Conservation (phyloP, 2,797 vertebrate genomes). For the Geotrypetes seraphini region DNA sequence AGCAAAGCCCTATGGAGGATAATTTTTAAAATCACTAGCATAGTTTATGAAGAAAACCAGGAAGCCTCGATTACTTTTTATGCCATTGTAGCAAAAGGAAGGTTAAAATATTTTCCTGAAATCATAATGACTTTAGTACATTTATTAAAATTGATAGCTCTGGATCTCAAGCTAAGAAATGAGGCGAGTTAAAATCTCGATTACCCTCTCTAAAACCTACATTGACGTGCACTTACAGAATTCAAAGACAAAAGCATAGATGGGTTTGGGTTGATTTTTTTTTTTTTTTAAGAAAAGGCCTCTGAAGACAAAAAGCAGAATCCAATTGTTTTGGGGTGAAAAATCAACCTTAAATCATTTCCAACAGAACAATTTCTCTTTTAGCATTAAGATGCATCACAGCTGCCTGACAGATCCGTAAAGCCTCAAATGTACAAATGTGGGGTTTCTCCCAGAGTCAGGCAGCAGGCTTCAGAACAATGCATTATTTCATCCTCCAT, state of each 20-base stretch:
- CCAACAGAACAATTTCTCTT: slow-evolving; percentile 54
- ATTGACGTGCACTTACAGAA: slow-evolving; percentile 31
- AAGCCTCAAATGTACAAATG: slow-evolving; percentile 50
- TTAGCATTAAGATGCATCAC: slow-evolving; percentile 40
- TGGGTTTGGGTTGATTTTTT: too few species aligned
- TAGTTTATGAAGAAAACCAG: too few species aligned
- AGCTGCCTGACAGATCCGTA: slow-evolving; percentile 44
- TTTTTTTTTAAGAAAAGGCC: slow-evolving; percentile 59
- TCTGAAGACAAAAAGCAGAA: slow-evolving; percentile 61
- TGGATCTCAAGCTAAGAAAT: slow-evolving; percentile 16
- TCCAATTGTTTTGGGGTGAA: slow-evolving; percentile 59
- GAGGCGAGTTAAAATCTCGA: slow-evolving; percentile 30
- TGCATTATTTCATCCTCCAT: slow-evolving; percentile 45
- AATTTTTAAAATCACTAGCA: too few species aligned
- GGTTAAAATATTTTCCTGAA: slow-evolving; percentile 40
- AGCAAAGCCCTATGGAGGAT: too few species aligned
- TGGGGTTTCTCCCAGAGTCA: slow-evolving; percentile 46
- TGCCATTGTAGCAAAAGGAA: slow-evolving; percentile 26
- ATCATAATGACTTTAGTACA: slow-evolving; percentile 21
- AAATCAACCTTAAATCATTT: slow-evolving; percentile 56
- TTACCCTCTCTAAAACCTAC: slow-evolving; percentile 29
- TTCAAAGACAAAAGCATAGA: slow-evolving; percentile 42
- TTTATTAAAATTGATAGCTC: slow-evolving; percentile 21
- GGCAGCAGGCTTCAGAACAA: slow-evolving; percentile 47
- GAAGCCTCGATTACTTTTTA: too few species aligned